A percentile compares a stretch with the other conserved stretches of the same genome.
These are phyloP conservation scores for Peromyscus aztecus DNA, from an alignment of 2,797 vertebrate species.

Conservation along the genomic window DNA sequence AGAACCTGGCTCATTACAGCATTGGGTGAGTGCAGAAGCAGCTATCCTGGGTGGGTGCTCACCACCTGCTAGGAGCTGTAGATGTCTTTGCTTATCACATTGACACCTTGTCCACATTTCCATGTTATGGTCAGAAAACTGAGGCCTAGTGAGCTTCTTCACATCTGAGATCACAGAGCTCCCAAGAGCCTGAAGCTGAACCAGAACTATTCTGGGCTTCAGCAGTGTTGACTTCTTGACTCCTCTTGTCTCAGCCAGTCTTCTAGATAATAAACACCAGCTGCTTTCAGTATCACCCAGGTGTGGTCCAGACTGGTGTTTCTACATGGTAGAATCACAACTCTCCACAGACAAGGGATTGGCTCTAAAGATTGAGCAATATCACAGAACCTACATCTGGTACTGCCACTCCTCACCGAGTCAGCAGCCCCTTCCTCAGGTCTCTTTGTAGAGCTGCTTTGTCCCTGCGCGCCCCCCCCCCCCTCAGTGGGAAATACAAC, in stretches of 20 bases:
- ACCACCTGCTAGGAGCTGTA: fast-evolving
- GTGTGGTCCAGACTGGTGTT: not conserved
- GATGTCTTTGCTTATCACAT: not conserved
- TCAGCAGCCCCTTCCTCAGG: not conserved
- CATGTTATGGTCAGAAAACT: not conserved
- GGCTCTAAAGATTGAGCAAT: not conserved
- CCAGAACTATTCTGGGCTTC: not conserved
- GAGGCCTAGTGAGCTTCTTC: not conserved
- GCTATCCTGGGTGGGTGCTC: not conserved
- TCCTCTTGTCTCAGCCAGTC: not conserved
- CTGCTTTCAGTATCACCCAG: not conserved
- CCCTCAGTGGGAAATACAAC: not conserved
- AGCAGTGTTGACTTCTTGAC: not conserved
- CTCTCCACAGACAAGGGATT: not conserved
- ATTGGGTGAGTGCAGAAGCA: not conserved
- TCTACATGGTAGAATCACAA: not conserved
- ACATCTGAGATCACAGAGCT: not conserved
- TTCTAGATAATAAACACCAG: conserved; percentile 28
- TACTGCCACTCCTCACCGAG: not conserved
- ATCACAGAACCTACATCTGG: not conserved
- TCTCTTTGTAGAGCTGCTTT: not conserved
- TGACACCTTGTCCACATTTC: not conserved
- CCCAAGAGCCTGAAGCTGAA: not conserved
- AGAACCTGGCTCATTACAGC: not conserved
- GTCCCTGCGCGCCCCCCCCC: fast-evolving